Conservation (phyloP, 2,113 vertebrate genomes). For the Sceloporus tristichus region DNA sequence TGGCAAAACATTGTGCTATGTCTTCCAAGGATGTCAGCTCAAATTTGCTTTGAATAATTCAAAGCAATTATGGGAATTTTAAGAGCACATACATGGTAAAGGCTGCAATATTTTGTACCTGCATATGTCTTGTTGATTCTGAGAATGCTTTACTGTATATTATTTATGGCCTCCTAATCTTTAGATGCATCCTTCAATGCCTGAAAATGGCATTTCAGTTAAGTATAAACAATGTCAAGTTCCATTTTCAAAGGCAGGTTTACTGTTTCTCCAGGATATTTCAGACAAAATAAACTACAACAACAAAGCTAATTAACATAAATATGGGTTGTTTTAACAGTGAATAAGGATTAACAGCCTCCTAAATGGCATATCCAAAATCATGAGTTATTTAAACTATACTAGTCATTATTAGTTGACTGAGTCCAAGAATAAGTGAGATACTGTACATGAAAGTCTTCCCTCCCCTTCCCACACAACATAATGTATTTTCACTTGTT, state of each 20-base stretch:
- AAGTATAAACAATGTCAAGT: conserved; percentile 20
- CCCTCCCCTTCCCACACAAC: not conserved
- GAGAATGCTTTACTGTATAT: conserved; percentile 17
- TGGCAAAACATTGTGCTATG: conserved; percentile 30
- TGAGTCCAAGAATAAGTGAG: not conserved
- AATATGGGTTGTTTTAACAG: conserved; percentile 22
- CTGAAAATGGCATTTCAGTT: conserved; percentile 1
- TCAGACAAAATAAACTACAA: conserved; percentile 6
- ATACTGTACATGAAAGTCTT: conserved; percentile 18
- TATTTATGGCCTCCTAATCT: conserved; percentile 19
- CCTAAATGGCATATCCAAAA: conserved; percentile 15
- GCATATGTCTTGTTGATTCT: conserved; percentile 7
- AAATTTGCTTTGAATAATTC: conserved; percentile 40
- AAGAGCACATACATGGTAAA: conserved; percentile 24
- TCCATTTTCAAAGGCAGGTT: conserved; percentile 4
- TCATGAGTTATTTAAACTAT: conserved; percentile 23
- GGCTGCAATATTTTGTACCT: conserved; percentile 3
- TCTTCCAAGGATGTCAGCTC: not conserved
- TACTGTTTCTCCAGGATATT: conserved; percentile 9
- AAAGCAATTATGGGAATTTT: conserved; percentile 14
- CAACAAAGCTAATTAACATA: conserved; percentile 35
- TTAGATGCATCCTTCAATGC: not conserved
- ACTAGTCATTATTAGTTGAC: conserved; percentile 10
- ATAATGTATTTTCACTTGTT: conserved; percentile 14
- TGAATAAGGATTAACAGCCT: conserved; percentile 28